Evolutionary conservation across 2,113 vertebrate species (phyloP), one percentile per base, ranked within the genome.

Genomic region (Anseranas semipalmata): DNA sequence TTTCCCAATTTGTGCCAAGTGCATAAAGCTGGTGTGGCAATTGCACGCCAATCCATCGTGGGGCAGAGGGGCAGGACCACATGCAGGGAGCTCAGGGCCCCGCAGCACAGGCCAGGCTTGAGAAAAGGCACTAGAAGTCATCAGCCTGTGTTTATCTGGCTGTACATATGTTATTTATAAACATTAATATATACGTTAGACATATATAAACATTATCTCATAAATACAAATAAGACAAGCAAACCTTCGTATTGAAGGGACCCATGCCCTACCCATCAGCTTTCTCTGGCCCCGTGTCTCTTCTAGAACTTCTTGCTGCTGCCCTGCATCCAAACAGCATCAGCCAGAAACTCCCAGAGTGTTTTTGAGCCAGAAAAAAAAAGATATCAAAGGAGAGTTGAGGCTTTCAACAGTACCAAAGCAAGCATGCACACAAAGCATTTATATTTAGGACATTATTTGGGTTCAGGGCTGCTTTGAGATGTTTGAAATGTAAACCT

Each of bases 1-100:
- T 53, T 89, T 95, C 48, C 70, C 60, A 63, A 21, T 72, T 85
- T 79, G 62, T 45, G 30, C 58, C 67, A 28, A 63, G 37, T 0
- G 3, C 1, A 0, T 2, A 17, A 58, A 86, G 52, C 80, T 1
- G 1, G 28, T 0, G 2, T 2, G 10, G 53, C 53, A 48, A 12
- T 3, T 33, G 37, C 1, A 2, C 0, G 0, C 19, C 5, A 15
- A 14, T 50, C 11, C 9, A 1, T 19, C 8, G 25, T 9, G 39
- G 52, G 39, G 7, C 4, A 25, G 27, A 28, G 46, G 48, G 41
- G 19, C 30, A 13, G 70, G 55, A 28, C 25, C 1, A 1, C 0
- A 2, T 5, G 10, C 2, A 2, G 37, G 9, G 13, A 33, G 35
- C 71, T 46, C 25, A 14, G n/a, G 27, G 5, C 6, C 32, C 2